Evolutionary conservation across 2,797 vertebrate species (phyloP), one percentile per base, ranked within the genome.

Genomic region (Paratrypauchen microcephalus): DNA sequence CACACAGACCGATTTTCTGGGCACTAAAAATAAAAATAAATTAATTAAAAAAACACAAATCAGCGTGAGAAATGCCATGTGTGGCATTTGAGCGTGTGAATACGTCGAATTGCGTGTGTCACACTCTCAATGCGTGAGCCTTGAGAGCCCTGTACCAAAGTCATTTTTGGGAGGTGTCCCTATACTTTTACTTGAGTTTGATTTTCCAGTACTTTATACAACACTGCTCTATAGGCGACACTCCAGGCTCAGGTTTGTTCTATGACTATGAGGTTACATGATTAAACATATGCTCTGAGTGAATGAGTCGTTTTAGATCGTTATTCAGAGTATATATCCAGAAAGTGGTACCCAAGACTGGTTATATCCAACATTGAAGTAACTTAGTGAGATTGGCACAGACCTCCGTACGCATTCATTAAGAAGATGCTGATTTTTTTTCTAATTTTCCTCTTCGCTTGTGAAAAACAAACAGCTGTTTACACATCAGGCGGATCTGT

Each of bases 381-480:
- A 85, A 74, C 68, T 81, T 70, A 56, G 56, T 63, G 62, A 82
- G 69, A 78, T 79, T 75, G 69, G 65, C 30, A 67, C 75, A 78
- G 18, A 39, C 67, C 75, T 65, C 81, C 77, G 71, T 79, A 81
- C 82, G 80, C 70, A 72, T 74, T 84, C 74, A 85, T 86, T 86
- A 84, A 76, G 73, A 85, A 78, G 80, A 75, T 48, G 70, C 68
- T 76, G 77, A 76, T 62, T 83, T 78, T 78, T 78, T 66, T 47
- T 57, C 56, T 50, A 21, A 57, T 62, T 45, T 18, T n/a, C 28
- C 24, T 21, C 36, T 21, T 57, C 68, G 71, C 73, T 73, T 69
- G 41, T 26, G 74, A 69, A 77, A 69, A 70, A 58, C 78, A 67
- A 74, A 83, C 91, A 92, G 85, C 89, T 91, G 91, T 87, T 87